Percentiles rank a stretch among this genome's conserved stretches.
phyloP scores from a whole-genome alignment of 1,140 invertebrate genomes.

The Leptestheria dahalacensis region DNA sequence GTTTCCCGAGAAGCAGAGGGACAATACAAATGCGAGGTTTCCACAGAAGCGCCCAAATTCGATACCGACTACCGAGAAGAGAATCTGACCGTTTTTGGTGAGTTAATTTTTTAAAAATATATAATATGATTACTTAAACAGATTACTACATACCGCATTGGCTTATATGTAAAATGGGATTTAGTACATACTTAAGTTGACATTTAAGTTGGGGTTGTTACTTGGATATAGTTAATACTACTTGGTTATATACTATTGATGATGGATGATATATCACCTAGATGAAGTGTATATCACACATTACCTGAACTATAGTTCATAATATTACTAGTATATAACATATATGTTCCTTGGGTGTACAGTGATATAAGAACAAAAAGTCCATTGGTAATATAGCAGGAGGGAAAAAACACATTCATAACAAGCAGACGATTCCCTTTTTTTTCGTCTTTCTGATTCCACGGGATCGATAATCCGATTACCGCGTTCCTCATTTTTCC shows the following conservation, averaged over 20 bases:
- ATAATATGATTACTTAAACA: neutral
- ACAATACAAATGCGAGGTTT: constrained; percentile 54
- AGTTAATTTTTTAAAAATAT: neutral
- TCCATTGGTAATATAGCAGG: too few species aligned
- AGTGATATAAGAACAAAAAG: too few species aligned
- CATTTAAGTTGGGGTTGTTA: constrained; percentile 37
- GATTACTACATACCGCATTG: neutral
- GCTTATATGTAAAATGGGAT: neutral
- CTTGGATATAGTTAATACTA: neutral
- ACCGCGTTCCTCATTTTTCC: too few species aligned
- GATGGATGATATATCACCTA: too few species aligned
- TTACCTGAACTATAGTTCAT: too few species aligned
- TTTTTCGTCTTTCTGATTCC: too few species aligned
- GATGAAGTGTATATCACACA: too few species aligned
- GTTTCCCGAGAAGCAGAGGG: constrained; percentile 48
- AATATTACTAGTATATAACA: too few species aligned
- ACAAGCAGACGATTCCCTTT: too few species aligned
- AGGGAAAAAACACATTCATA: too few species aligned
- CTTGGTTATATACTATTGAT: neutral
- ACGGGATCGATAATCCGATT: too few species aligned
- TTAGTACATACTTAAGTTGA: neutral
- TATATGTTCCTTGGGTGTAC: too few species aligned
- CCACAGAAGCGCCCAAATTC: constrained; percentile 35
- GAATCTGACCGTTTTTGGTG: constrained; percentile 5
- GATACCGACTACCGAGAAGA: constrained; percentile 8